phyloP scores from a whole-genome alignment of 1,140 invertebrate species.

The Sitophilus oryzae region DNA sequence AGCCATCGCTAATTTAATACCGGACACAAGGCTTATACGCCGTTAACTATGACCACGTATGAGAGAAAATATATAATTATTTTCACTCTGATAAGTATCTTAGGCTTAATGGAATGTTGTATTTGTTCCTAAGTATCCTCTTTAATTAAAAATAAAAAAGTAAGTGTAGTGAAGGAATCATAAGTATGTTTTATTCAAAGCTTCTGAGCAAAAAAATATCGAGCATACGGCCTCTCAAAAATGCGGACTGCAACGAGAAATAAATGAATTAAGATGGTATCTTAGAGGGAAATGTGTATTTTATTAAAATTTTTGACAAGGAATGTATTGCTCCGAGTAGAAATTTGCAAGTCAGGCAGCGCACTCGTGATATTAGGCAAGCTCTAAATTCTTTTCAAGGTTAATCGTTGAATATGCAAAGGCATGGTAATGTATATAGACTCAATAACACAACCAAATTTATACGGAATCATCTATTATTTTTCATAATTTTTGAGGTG shows the following conservation, averaged over 20 bases:
- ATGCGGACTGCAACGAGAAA: not conserved
- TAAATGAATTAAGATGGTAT: not conserved
- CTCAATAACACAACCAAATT: too few species aligned
- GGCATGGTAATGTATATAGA: too few species aligned
- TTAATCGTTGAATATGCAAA: slow-evolving; percentile 1
- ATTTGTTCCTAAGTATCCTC: not conserved
- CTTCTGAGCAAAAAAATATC: too few species aligned
- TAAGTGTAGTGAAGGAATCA: too few species aligned
- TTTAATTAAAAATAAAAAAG: not conserved
- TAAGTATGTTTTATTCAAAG: too few species aligned
- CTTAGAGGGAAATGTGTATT: not conserved
- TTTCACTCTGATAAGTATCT: not conserved
- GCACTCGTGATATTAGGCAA: not conserved
- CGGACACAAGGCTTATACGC: too few species aligned
- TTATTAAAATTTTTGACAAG: not conserved
- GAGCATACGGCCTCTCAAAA: too few species aligned
- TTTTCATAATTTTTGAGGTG: too few species aligned
- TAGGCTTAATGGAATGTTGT: not conserved
- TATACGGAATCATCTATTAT: too few species aligned
- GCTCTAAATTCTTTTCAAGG: not conserved
- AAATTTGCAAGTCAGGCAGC: not conserved
- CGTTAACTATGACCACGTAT: too few species aligned
- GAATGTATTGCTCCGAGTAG: not conserved
- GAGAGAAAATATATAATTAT: not conserved
- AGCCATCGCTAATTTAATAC: not conserved